These are phyloP conservation scores for Ferrisia virgata DNA, from an alignment of 2,888 invertebrate genomes.

Conservation along the genomic window DNA sequence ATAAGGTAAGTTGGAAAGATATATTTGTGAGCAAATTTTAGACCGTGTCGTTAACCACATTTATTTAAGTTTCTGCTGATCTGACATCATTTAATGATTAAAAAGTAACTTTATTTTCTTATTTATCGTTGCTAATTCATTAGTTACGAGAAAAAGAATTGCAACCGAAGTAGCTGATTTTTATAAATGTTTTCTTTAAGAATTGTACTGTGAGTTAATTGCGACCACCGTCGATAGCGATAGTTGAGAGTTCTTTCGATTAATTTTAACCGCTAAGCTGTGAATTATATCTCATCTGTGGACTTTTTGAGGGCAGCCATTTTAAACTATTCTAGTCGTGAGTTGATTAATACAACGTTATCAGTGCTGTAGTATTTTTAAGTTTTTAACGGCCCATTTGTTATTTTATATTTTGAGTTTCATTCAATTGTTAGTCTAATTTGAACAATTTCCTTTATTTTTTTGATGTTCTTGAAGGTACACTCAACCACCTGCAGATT, in stretches of 20 bases:
- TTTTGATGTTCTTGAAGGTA: conserved; percentile 63
- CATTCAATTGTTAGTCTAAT: not conserved
- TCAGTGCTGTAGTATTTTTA: conserved; percentile 20
- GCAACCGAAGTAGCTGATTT: not conserved
- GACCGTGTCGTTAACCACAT: not conserved
- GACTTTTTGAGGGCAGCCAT: conserved; percentile 29
- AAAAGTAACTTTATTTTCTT: not conserved
- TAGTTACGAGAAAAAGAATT: not conserved
- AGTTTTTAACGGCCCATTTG: not conserved
- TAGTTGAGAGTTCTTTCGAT: conserved; percentile 14
- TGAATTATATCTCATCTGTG: conserved; percentile 9
- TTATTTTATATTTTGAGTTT: not conserved
- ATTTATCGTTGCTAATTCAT: conserved; percentile 16
- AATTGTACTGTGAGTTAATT: conserved; percentile 13
- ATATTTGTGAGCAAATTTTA: not conserved
- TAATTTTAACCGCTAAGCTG: conserved; percentile 16
- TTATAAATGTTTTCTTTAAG: conserved; percentile 7
- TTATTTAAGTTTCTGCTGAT: not conserved
- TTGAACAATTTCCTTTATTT: not conserved
- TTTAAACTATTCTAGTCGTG: conserved; percentile 22
- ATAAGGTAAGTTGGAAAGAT: conserved; percentile 58
- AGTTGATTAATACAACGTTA: conserved; percentile 19
- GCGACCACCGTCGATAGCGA: conserved; percentile 3
- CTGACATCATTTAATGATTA: not conserved
- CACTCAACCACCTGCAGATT: conserved; percentile 91